Percentiles rank a stretch among this genome's conserved stretches.
Evolutionary conservation across 30 jellyfish, hydroid and myxozoan genomes (phyloP).

Genomic region (Calvadosia cruxmelitensis): DNA sequence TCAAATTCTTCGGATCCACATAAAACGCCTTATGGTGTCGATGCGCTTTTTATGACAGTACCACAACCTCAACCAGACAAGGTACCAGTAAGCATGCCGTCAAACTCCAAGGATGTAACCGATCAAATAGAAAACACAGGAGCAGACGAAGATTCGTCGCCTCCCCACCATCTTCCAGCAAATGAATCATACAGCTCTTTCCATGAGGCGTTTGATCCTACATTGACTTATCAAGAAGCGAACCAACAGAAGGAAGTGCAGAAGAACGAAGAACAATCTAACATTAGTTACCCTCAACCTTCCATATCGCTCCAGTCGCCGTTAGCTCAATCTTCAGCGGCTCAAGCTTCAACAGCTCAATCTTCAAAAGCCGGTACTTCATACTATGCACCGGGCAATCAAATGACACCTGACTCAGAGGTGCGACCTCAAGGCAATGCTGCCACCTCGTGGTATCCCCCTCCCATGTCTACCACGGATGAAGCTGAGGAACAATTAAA

Average conservation of each 20-base stretch:
- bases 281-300: no score
- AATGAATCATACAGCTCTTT: no score
- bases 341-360: no score
- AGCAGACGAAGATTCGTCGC: conserved; percentile 7
- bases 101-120: conserved; percentile 2
- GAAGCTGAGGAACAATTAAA: neutral
- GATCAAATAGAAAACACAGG: neutral
- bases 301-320: no score
- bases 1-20: conserved; percentile 17
- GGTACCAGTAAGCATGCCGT: conserved; percentile 25
- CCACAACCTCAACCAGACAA: conserved; percentile 8
- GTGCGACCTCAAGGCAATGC: conserved; percentile 18
- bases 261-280: no score
- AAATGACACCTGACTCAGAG: neutral
- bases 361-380: no score
- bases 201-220: no score
- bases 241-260: no score
- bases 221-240: no score
- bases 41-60: conserved; percentile 14
- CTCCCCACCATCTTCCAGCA: no score
- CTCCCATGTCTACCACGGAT: neutral
- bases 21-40: conserved; percentile 6
- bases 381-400: no score
- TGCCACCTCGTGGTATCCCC: neutral
- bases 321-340: no score